Evolutionary conservation across 2,888 invertebrate genomes (phyloP).

Genomic region (Ceramica pisi): DNA sequence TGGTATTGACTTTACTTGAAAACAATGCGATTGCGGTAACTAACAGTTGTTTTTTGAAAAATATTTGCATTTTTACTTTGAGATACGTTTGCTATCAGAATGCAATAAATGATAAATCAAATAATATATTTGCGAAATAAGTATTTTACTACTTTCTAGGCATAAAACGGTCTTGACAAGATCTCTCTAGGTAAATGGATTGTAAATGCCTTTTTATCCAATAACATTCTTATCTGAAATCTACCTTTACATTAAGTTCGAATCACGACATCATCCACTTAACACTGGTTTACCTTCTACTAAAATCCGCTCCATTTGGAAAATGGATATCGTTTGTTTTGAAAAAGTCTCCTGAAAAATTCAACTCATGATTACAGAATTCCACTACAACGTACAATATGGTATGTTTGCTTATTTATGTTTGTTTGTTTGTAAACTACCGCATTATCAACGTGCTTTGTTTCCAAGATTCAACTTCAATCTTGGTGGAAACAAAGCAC

Average conservation of each 20-base stretch:
- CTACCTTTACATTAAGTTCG: background rate
- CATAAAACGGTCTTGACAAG: background rate
- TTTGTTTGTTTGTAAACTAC: slow-evolving; percentile 47
- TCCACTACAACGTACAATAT: slow-evolving; percentile 15
- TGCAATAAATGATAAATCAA: background rate
- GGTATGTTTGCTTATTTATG: slow-evolving; percentile 48
- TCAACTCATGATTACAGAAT: slow-evolving; percentile 37
- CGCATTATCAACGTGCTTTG: slow-evolving; percentile 58
- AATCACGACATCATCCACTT: slow-evolving; percentile 16
- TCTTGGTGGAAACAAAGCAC: background rate
- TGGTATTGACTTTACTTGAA: slow-evolving; percentile 26
- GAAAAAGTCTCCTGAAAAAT: background rate
- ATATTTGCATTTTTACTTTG: too few species aligned
- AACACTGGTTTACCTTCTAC: background rate
- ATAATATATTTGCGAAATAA: background rate
- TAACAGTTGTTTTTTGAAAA: slow-evolving; percentile 11
- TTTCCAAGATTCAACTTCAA: slow-evolving; percentile 38
- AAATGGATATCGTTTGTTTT: background rate
- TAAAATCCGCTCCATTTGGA: background rate
- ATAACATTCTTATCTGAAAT: background rate
- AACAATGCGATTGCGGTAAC: slow-evolving; percentile 11
- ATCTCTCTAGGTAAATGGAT: slow-evolving; percentile 13
- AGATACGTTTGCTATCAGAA: background rate
- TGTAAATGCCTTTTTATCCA: background rate
- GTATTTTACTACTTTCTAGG: background rate